Evolutionary conservation across 2,888 invertebrate genomes (phyloP), one percentile per base, ranked within the genome.

Genomic region (Tenthredo amoena): DNA sequence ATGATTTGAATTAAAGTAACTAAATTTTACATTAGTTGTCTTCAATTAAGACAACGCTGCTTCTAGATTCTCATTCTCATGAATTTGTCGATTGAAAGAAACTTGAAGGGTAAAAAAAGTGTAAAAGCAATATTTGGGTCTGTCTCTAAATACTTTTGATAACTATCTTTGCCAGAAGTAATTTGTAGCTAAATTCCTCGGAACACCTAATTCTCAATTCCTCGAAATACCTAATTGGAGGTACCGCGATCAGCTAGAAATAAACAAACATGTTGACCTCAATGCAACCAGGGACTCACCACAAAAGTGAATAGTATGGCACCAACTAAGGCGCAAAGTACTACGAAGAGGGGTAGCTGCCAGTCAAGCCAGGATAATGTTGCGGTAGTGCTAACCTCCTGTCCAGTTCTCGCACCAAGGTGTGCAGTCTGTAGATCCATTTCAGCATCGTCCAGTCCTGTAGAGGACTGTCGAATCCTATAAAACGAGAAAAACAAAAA

Each of bases 371-470:
- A 93, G 92, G 92, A 92, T 90, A 91, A 85, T 87, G 89, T 88
- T 68, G 91, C 87, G 85, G 91, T 91, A 86, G 93, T 91, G 87
- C 89, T 90, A 89, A 93, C 89, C 90, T 92, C 92, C 90, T 91
- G 92, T 89, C 90, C 90, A 87, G 91, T 87, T 81, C 91, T 91
- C 87, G 91, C 90, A 88, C 90, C 90, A 88, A 92, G 89, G 85
- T 90, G 90, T 87, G 91, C 89, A 88, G 90, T 90, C 91, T 91
- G 93, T 88, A 93, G 89, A 91, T 93, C 93, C 93, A 93, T 93
- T 91, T 92, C 93, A 93, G 93, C 93, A 93, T 93, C 92, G 89
- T 93, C 93, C 93, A 93, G 93, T 93, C 93, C 93, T 87, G 90
- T 89, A 88, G 91, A 91, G 93, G 93, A 93, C 93, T 93, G 93